Evolutionary conservation across 1,140 invertebrate genomes (phyloP).

Genomic region (Pseudobourletiella spinata): DNA sequence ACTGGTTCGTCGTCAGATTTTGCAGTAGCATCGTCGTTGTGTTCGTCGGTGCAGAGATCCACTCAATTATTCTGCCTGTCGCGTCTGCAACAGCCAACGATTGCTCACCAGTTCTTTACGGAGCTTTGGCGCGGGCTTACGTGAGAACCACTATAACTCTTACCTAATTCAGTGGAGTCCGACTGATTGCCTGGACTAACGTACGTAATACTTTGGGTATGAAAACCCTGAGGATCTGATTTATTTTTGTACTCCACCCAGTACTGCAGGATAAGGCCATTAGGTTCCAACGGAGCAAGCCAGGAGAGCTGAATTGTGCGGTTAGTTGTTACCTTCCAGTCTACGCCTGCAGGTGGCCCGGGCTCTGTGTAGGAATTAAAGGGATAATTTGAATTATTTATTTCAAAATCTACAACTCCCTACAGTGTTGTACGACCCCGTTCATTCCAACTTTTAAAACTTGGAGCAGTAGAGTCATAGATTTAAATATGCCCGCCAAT

Average conservation of each 20-base stretch:
- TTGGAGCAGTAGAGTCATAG: no score
- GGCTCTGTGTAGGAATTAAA: no score
- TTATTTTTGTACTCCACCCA: constrained; percentile 23
- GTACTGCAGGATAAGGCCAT: constrained; percentile 24
- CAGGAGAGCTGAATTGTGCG: constrained; percentile 19
- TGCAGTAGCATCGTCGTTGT: constrained; percentile 17
- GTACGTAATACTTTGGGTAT: not conserved
- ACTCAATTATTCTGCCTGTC: not conserved
- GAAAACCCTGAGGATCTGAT: not conserved
- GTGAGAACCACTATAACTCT: not conserved
- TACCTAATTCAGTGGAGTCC: not conserved
- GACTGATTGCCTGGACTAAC: not conserved
- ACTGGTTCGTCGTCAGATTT: constrained; percentile 11
- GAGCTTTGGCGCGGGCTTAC: no score
- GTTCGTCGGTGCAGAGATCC: constrained; percentile 14
- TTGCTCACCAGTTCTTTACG: not conserved
- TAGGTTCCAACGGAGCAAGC: constrained; percentile 13
- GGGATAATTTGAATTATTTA: no score
- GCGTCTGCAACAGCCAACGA: not conserved
- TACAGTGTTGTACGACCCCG: no score
- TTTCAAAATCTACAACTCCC: no score
- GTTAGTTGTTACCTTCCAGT: constrained; percentile 19
- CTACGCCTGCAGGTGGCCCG: constrained; percentile 15
- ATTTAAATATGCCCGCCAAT: no score
- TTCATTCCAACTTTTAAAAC: no score